A percentile compares a stretch with the other conserved stretches of the same genome.
Evolutionary conservation across 2,888 invertebrate genomes (phyloP).

Genomic region (Cheilosia soror): DNA sequence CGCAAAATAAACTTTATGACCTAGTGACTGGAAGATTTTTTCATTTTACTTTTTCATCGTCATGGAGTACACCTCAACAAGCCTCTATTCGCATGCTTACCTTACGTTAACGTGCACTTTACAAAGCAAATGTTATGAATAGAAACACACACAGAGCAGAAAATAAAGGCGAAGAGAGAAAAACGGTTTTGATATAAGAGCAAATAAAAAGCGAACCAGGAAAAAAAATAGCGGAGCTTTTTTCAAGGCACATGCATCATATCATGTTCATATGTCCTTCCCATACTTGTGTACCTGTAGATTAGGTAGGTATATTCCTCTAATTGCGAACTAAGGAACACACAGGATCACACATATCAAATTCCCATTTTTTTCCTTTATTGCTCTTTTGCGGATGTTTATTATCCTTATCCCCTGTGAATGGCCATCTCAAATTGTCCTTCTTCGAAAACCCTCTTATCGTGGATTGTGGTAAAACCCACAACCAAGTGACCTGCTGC

Average conservation of each 20-base stretch:
- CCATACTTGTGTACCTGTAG: conserved; percentile 44
- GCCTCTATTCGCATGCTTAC: conserved; percentile 35
- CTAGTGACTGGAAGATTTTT: conserved; percentile 65
- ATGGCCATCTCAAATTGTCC: conserved; percentile 1
- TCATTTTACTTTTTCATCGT: conserved; percentile 31
- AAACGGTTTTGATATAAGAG: not conserved
- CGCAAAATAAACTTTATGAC: conserved; percentile 59
- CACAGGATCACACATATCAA: conserved; percentile 2
- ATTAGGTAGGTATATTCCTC: conserved; percentile 19
- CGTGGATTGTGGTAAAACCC: conserved; percentile 35
- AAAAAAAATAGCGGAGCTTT: conserved; percentile 8
- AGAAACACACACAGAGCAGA: conserved; percentile 12
- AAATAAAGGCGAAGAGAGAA: not conserved
- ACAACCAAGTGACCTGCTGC: not conserved
- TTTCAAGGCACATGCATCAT: conserved; percentile 22
- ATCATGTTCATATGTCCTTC: not conserved
- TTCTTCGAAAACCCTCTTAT: conserved; percentile 15
- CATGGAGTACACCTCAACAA: conserved; percentile 8
- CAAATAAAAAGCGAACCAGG: conserved; percentile 1
- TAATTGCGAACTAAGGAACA: conserved; percentile 24
- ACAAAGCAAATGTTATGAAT: conserved; percentile 47
- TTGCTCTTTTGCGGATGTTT: not conserved
- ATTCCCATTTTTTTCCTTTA: not conserved
- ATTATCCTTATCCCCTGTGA: conserved; percentile 5
- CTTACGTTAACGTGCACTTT: conserved; percentile 33